phyloP scores from a whole-genome alignment of 1,140 invertebrate species.

The Procambarus virginalis region DNA sequence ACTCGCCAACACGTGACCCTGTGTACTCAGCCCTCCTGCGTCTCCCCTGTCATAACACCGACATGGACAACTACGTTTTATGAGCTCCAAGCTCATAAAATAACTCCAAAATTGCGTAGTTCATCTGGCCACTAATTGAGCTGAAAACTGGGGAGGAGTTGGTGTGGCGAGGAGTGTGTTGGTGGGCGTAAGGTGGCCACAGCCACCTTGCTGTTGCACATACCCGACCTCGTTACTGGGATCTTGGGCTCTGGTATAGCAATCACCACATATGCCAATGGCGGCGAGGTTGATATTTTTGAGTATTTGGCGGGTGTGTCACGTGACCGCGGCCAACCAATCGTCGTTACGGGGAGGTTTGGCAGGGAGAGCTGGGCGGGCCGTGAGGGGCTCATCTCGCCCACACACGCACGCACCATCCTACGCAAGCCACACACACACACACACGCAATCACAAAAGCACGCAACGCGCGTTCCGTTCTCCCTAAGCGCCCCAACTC shows the following conservation, averaged over 20 bases:
- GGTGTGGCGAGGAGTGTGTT: background rate
- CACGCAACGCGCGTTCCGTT: conserved; percentile 3
- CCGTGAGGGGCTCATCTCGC: conserved; percentile 15
- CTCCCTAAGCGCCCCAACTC: background rate
- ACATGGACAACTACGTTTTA: conserved; percentile 48
- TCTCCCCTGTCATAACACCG: conserved; percentile 36
- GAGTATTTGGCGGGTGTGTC: conserved; percentile 63
- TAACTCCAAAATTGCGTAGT: conserved; percentile 31
- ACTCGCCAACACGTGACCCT: conserved; percentile 9
- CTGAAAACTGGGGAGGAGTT: conserved; percentile 15
- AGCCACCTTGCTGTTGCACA: conserved; percentile 3
- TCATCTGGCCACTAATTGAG: conserved; percentile 39
- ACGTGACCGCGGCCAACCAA: conserved; percentile 63
- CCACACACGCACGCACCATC: conserved; percentile 20
- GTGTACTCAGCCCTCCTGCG: background rate
- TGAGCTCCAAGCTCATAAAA: conserved; percentile 39
- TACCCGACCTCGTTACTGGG: conserved; percentile 32
- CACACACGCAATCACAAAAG: conserved; percentile 26
- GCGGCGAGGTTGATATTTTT: conserved; percentile 59
- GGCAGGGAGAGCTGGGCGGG: conserved; percentile 31
- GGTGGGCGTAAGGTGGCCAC: background rate
- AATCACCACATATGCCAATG: conserved; percentile 55
- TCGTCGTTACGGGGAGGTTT: conserved; percentile 53
- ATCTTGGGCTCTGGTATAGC: conserved; percentile 20
- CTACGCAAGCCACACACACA: background rate